phyloP scores from a whole-genome alignment of 2,797 vertebrate species.

The Darevskia nairensis region DNA sequence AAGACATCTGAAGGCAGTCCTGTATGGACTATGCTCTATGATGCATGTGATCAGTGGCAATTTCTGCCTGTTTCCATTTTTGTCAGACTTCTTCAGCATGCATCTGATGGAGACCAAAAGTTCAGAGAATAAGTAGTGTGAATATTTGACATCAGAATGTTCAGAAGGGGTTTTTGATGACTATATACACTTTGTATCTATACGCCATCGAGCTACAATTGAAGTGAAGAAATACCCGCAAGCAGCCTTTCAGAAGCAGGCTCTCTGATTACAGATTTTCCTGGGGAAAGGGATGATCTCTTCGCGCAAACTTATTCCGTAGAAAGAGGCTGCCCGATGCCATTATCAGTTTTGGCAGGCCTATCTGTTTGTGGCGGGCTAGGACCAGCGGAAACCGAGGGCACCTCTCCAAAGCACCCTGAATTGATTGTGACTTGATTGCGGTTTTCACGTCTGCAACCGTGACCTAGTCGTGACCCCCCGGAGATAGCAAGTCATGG shows the following conservation, averaged over 20 bases:
- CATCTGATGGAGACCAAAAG: background rate
- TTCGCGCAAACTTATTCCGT: background rate
- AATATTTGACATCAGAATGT: background rate
- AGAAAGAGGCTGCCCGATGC: slow-evolving; percentile 37
- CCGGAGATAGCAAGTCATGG: slow-evolving; percentile 76
- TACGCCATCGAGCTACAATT: background rate
- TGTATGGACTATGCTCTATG: too few species aligned
- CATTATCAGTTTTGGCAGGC: slow-evolving; percentile 52
- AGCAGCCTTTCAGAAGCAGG: background rate
- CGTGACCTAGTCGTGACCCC: slow-evolving; percentile 87
- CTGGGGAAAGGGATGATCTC: background rate
- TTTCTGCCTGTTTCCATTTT: too few species aligned
- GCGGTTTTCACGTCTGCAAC: slow-evolving; percentile 80
- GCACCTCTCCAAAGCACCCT: background rate
- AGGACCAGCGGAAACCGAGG: slow-evolving; percentile 41
- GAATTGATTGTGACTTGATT: slow-evolving; percentile 78
- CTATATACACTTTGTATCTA: background rate
- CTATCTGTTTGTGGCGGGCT: slow-evolving; percentile 51
- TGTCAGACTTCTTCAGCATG: too few species aligned
- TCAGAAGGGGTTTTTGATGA: background rate
- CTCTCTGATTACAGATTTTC: background rate
- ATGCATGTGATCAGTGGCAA: too few species aligned
- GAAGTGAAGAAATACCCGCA: background rate
- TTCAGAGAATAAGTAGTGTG: background rate
- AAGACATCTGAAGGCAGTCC: too few species aligned